These are phyloP conservation scores for Callitettix versicolor DNA, from an alignment of 1,140 invertebrate species.

Conservation along the genomic window DNA sequence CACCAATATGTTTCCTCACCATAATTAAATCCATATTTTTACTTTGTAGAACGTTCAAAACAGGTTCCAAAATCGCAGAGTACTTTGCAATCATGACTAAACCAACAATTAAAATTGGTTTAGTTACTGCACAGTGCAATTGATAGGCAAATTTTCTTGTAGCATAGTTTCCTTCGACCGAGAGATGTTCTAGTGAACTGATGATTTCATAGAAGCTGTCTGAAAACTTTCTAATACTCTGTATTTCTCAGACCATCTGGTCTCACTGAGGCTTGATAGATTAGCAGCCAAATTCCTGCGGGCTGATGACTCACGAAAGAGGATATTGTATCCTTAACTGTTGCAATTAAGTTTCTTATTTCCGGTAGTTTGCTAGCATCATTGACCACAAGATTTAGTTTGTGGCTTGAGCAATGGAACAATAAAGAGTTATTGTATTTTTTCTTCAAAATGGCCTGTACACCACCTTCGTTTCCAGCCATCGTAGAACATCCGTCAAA, in stretches of 20 bases:
- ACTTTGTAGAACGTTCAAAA: slow-evolving; percentile 17
- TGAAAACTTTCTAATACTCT: slow-evolving; percentile 26
- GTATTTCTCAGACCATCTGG: slow-evolving; percentile 29
- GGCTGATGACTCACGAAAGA: slow-evolving; percentile 30
- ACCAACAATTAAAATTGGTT: slow-evolving; percentile 19
- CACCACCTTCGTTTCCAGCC: slow-evolving; percentile 28
- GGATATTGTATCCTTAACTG: slow-evolving; percentile 28
- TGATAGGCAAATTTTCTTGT: slow-evolving; percentile 21
- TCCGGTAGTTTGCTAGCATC: not conserved
- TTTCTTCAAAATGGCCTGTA: slow-evolving; percentile 28
- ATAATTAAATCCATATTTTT: slow-evolving; percentile 21
- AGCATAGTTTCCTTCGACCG: slow-evolving; percentile 17
- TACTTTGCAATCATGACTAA: slow-evolving; percentile 21
- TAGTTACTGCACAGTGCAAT: slow-evolving; percentile 16
- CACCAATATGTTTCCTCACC: slow-evolving; percentile 13
- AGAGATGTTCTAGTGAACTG: slow-evolving; percentile 18
- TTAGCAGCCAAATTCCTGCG: slow-evolving; percentile 28
- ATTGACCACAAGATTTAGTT: slow-evolving; percentile 32
- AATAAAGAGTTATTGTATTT: slow-evolving; percentile 29
- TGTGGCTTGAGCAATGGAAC: slow-evolving; percentile 32
- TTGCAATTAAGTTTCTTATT: slow-evolving; percentile 14
- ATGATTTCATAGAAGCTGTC: slow-evolving; percentile 19
- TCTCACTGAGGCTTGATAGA: slow-evolving; percentile 28
- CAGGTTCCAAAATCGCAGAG: slow-evolving; percentile 22
- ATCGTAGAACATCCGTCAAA: slow-evolving; percentile 31